Base-by-base conservation (phyloP, 1,140 invertebrate species). In the Megalopta genalis region DNA sequence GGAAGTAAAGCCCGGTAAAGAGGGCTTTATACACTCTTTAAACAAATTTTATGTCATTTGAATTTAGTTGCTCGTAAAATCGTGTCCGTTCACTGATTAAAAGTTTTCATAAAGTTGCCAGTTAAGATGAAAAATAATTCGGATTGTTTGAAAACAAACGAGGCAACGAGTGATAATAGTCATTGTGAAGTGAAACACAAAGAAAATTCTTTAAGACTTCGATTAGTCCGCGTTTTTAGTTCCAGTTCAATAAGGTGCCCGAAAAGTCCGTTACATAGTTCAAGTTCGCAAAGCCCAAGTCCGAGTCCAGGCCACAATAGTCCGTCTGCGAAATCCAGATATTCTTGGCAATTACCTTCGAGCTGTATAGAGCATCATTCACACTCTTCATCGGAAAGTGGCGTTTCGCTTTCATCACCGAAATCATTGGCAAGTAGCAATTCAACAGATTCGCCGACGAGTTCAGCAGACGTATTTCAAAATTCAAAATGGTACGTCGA, bases 151-250 rank as follows among this genome's bases (percentile, higher is more conserved):
- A 65, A 63, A 62, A 77, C 81, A 8, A 27, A 18, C 12, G 27
- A 62, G 12, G 9, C 57, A 60, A 72, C 67, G 6, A 49, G 46
- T 12, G 37, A 27, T 23, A 63, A 72, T 12, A 59, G n/a, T 37
- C 49, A 32, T 68, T 62, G 14, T 25, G 14, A n/a, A 18, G 23
- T 69, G 32, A 74, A 62, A 66, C 32, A 37, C 2, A 87, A 77
- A 57, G 23, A 67, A 2, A 86, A 82, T 12, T 81, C 77, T 9
- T 62, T 90, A 64, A 87, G 67, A 64, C 27, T 90, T 25, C 83
- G 84, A 25, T 77, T 89, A 21, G 42, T 54, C 25, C 86, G 86
- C 16, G 86, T 86, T 1, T 84, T 90, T 37, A 88, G 79, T 57
- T 77, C 73, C 4, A 66, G 14, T n/a, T 32, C 65, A 14, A 18